Percentiles rank a stretch among this genome's conserved stretches.
phyloP scores from a whole-genome alignment of 2,888 invertebrate genomes.

The Parochlus steinenii region DNA sequence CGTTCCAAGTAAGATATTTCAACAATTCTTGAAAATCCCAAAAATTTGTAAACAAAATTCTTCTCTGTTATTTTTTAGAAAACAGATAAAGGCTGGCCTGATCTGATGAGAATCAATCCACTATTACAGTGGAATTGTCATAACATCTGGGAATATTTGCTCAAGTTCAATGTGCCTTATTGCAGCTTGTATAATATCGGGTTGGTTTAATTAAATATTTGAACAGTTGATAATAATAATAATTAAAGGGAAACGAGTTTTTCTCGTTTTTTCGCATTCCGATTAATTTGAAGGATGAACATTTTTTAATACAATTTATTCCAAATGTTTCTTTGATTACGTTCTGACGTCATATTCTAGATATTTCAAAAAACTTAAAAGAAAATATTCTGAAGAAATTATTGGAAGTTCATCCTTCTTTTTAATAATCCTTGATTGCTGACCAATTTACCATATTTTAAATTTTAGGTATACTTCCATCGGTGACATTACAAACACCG shows the following conservation, averaged over 20 bases:
- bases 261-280: too few species aligned
- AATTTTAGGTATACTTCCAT: conserved; percentile 64
- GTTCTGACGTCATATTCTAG: too few species aligned
- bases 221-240: background rate
- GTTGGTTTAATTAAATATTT: conserved; percentile 31
- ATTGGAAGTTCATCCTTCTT: too few species aligned
- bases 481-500: conserved; percentile 64
- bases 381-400: too few species aligned
- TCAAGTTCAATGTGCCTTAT: conserved; percentile 65
- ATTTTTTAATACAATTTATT: too few species aligned
- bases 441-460: too few species aligned
- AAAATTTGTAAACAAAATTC: conserved; percentile 1
- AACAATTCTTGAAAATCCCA: conserved; percentile 4
- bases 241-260: too few species aligned
- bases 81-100: conserved; percentile 85
- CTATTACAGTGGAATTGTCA: conserved; percentile 83
- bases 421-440: too few species aligned
- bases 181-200: conserved; percentile 83
- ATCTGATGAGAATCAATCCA: conserved; percentile 74
- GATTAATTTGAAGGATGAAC: conserved; percentile 1
- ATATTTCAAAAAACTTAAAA: too few species aligned
- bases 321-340: too few species aligned
- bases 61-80: conserved; percentile 31
- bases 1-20: conserved; percentile 43
- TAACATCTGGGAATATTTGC: conserved; percentile 82